Percentiles rank a stretch among this genome's conserved stretches.
Evolutionary conservation across 2,888 invertebrate species (phyloP).

Genomic region (Phytoseiulus persimilis): DNA sequence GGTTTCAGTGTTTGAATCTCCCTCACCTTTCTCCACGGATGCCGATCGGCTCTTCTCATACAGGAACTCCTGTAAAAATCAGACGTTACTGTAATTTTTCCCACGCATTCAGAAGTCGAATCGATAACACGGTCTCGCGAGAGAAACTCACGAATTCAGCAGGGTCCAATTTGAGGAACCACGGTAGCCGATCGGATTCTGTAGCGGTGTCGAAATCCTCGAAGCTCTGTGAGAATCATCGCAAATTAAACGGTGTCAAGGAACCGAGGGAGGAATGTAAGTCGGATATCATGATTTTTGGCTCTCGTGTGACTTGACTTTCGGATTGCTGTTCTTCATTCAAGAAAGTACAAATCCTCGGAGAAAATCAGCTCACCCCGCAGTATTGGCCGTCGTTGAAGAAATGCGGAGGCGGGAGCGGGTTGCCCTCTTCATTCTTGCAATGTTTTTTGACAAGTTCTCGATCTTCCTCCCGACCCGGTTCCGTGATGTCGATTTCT

Average conservation of each 20-base stretch:
- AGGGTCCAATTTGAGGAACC: slow-evolving; percentile 64
- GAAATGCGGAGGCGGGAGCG: slow-evolving; percentile 83
- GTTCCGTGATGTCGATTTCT: slow-evolving; percentile 86
- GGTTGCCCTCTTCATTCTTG: slow-evolving; percentile 61
- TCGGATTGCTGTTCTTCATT: too few species aligned
- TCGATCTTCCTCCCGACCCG: slow-evolving; percentile 75
- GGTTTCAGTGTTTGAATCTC: slow-evolving; percentile 34
- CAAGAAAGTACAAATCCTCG: too few species aligned
- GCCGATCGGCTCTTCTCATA: slow-evolving; percentile 37
- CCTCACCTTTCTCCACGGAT: slow-evolving; percentile 39
- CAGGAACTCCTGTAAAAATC: slow-evolving; percentile 9
- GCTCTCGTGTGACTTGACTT: too few species aligned
- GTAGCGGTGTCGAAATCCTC: slow-evolving; percentile 83
- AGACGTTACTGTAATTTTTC: background rate
- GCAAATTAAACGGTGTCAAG: slow-evolving; percentile 43
- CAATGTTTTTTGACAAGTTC: slow-evolving; percentile 81
- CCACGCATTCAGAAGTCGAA: too few species aligned
- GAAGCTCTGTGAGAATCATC: slow-evolving; percentile 64
- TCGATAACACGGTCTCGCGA: background rate
- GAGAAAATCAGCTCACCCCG: too few species aligned
- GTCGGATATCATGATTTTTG: background rate
- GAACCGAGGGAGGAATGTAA: slow-evolving; percentile 30
- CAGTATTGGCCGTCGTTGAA: slow-evolving; percentile 86
- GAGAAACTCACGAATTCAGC: slow-evolving; percentile 39
- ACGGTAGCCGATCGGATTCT: slow-evolving; percentile 78